Evolutionary conservation across 2,888 invertebrate species (phyloP).

Genomic region (Cantharis flavilabris): DNA sequence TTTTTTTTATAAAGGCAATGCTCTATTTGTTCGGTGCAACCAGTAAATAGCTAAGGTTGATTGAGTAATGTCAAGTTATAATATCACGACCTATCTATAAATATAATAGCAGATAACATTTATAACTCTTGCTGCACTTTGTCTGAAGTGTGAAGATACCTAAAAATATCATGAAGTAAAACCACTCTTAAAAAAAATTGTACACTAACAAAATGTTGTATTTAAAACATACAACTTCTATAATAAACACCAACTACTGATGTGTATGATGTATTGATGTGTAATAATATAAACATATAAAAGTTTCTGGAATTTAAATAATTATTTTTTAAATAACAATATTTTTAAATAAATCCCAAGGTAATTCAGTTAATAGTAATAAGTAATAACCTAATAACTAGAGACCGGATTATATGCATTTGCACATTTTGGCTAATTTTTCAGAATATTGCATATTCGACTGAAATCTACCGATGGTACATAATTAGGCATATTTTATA

Average conservation of each 20-base stretch:
- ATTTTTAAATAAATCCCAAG: no score
- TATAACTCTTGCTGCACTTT: not conserved
- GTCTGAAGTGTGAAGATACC: not conserved
- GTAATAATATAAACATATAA: not conserved
- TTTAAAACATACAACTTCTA: not conserved
- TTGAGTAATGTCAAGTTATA: not conserved
- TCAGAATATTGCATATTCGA: no score
- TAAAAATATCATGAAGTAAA: not conserved
- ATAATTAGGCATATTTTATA: no score
- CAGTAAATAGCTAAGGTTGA: not conserved
- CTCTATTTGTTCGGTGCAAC: not conserved
- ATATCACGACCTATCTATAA: not conserved
- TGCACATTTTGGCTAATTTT: no score
- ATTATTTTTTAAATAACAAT: not conserved
- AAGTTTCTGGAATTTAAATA: not conserved
- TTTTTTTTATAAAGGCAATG: not conserved
- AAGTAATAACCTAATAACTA: no score
- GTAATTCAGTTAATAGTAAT: no score
- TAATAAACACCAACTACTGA: not conserved
- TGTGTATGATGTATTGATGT: no score
- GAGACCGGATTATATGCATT: no score
- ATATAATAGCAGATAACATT: not conserved
- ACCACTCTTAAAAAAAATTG: not conserved
- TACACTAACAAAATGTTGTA: not conserved
- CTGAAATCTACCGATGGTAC: no score